Conservation (phyloP, 2,797 vertebrate genomes). For the Eptatretus atami region DNA sequence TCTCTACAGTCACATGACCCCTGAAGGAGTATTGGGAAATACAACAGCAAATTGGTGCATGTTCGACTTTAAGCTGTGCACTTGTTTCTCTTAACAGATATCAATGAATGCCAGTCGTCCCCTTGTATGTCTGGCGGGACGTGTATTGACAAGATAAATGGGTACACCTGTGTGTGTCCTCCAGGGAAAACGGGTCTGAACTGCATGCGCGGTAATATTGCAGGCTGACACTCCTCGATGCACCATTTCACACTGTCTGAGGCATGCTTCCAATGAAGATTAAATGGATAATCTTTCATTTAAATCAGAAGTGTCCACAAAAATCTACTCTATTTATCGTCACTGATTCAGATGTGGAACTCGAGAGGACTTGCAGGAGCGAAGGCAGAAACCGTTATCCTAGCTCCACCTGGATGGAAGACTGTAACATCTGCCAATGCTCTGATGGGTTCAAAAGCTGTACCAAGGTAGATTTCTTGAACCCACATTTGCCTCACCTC, state of each 20-base stretch:
- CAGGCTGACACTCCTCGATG: not conserved
- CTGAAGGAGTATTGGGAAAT: conserved; percentile 6
- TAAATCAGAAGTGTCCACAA: not conserved
- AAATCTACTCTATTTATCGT: not conserved
- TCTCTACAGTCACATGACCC: not conserved
- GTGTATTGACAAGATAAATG: conserved; percentile 58
- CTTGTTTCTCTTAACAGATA: conserved; percentile 19
- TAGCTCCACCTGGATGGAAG: conserved; percentile 45
- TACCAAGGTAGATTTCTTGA: conserved; percentile 30
- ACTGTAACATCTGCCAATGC: conserved; percentile 57
- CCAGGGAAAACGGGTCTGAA: conserved; percentile 33
- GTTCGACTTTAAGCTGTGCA: conserved; percentile 6
- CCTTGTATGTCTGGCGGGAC: conserved; percentile 57
- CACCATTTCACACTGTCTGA: too few species aligned
- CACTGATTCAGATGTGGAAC: conserved; percentile 22
- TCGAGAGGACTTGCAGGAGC: conserved; percentile 37
- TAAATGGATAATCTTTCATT: not conserved
- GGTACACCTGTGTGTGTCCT: conserved; percentile 44
- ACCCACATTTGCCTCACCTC: too few species aligned
- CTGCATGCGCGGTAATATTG: conserved; percentile 44
- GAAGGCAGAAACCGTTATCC: conserved; percentile 32
- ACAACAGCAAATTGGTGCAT: conserved; percentile 8
- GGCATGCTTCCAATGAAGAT: too few species aligned
- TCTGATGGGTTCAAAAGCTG: conserved; percentile 33
- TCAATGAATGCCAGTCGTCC: conserved; percentile 74